phyloP scores from a whole-genome alignment of 1,140 invertebrate species.

The Drosophila repletoides region DNA sequence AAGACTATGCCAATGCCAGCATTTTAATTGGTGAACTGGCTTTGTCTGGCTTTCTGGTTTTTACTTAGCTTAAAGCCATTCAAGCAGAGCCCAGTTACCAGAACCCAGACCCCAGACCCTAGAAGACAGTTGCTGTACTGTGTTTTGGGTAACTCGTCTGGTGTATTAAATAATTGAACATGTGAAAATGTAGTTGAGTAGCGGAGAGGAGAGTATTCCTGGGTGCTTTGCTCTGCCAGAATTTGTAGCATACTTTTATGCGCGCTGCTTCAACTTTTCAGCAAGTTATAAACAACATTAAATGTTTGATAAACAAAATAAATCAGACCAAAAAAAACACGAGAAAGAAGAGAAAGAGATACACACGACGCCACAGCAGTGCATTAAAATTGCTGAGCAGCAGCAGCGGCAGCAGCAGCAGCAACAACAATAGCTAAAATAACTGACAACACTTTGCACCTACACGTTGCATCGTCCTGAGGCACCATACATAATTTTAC shows the following conservation, averaged over 20 bases:
- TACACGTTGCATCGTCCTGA: slow-evolving; percentile 25
- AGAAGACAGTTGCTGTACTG: slow-evolving; percentile 26
- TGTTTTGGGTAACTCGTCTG: slow-evolving; percentile 32
- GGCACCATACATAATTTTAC: slow-evolving; percentile 56
- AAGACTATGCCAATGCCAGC: slow-evolving; percentile 58
- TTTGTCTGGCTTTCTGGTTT: background rate
- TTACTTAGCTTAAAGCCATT: slow-evolving; percentile 55
- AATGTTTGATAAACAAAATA: slow-evolving; percentile 72
- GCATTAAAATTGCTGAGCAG: slow-evolving; percentile 48
- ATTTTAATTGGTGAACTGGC: slow-evolving; percentile 59
- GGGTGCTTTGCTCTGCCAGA: slow-evolving; percentile 40
- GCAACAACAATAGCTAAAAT: slow-evolving; percentile 20
- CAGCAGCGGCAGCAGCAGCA: slow-evolving; percentile 16
- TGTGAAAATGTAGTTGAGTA: slow-evolving; percentile 66
- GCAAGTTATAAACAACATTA: slow-evolving; percentile 70
- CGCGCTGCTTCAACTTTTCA: slow-evolving; percentile 59
- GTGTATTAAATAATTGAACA: slow-evolving; percentile 71
- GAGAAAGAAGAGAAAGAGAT: slow-evolving; percentile 1
- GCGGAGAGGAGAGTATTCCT: slow-evolving; percentile 60
- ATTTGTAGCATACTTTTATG: slow-evolving; percentile 50
- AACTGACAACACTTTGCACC: slow-evolving; percentile 27
- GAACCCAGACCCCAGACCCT: too few species aligned
- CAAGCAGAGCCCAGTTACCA: slow-evolving; percentile 13
- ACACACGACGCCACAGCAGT: slow-evolving; percentile 28
- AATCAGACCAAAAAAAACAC: slow-evolving; percentile 50